Conservation (phyloP, 2,113 vertebrate genomes). For the Brachyhypopomus gauderio region DNA sequence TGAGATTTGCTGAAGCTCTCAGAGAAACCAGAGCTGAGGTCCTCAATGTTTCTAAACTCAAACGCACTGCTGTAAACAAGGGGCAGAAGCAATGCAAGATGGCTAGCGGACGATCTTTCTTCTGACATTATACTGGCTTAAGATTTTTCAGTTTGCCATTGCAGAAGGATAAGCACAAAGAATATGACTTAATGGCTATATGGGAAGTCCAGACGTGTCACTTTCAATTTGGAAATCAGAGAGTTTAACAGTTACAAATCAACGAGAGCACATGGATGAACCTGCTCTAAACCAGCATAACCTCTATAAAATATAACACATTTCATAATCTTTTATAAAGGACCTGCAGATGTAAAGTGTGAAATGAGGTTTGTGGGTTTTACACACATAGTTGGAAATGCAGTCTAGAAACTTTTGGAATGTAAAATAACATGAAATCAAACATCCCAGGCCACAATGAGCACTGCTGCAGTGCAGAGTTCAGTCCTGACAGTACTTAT, state of each 20-base stretch:
- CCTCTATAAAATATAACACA: slow-evolving; percentile 27
- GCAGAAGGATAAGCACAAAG: background rate
- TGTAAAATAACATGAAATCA: slow-evolving; percentile 20
- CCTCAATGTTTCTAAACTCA: slow-evolving; percentile 56
- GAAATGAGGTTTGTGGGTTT: slow-evolving; percentile 43
- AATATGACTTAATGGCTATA: background rate
- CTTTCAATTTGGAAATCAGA: background rate
- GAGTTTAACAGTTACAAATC: slow-evolving; percentile 7
- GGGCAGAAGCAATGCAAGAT: background rate
- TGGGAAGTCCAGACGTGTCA: background rate
- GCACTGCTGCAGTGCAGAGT: slow-evolving; percentile 1
- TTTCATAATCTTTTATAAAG: slow-evolving; percentile 50
- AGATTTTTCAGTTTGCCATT: background rate
- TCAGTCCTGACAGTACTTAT: background rate
- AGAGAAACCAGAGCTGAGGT: slow-evolving; percentile 54
- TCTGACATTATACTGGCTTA: background rate
- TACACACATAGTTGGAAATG: slow-evolving; percentile 47
- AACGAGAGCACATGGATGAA: background rate
- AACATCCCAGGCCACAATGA: slow-evolving; percentile 25
- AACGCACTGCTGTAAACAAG: slow-evolving; percentile 29
- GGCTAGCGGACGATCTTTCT: background rate
- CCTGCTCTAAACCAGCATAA: slow-evolving; percentile 1
- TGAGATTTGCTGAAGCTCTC: slow-evolving; percentile 61
- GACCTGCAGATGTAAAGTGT: slow-evolving; percentile 46
- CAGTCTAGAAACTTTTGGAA: slow-evolving; percentile 43